Evolutionary conservation across 2,797 vertebrate genomes (phyloP).

Genomic region (Carapus acus): DNA sequence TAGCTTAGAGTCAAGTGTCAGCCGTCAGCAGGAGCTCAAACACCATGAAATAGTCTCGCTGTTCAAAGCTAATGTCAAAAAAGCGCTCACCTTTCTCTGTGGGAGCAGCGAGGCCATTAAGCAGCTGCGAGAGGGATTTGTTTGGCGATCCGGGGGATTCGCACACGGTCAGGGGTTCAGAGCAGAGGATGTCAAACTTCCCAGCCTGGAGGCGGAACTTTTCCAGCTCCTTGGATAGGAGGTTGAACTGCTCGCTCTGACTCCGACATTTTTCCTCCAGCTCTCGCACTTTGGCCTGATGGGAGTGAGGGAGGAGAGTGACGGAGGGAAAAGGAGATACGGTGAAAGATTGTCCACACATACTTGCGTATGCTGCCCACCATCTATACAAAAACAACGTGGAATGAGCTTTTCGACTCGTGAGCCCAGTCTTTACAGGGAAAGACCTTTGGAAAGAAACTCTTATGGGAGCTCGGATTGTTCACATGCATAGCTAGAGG

Average conservation of each 20-base stretch:
- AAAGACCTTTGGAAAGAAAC: constrained; percentile 30
- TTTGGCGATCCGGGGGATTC: constrained; percentile 75
- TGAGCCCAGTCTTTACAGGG: constrained; percentile 32
- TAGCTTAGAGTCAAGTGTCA: no score
- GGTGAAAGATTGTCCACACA: constrained; percentile 14
- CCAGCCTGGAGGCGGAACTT: constrained; percentile 88
- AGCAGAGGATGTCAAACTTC: constrained; percentile 83
- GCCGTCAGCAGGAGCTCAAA: no score
- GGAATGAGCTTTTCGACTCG: constrained; percentile 24
- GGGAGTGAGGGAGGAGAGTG: constrained; percentile 27
- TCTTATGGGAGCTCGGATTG: constrained; percentile 11
- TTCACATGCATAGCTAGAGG: constrained; percentile 53
- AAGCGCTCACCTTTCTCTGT: constrained; percentile 86
- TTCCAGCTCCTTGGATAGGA: constrained; percentile 92
- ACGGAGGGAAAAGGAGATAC: constrained; percentile 12
- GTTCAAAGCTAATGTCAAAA: no score
- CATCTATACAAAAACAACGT: constrained; percentile 32
- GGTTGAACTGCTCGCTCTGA: constrained; percentile 96
- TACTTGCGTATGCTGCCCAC: constrained; percentile 19
- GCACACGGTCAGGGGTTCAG: constrained; percentile 64
- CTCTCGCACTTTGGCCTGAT: constrained; percentile 93
- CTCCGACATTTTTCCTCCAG: constrained; percentile 94
- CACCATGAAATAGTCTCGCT: no score
- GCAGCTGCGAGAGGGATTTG: constrained; percentile 81
- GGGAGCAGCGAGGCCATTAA: constrained; percentile 88